Conservation (phyloP, 2,797 vertebrate species). For the Rachycentron canadum region DNA sequence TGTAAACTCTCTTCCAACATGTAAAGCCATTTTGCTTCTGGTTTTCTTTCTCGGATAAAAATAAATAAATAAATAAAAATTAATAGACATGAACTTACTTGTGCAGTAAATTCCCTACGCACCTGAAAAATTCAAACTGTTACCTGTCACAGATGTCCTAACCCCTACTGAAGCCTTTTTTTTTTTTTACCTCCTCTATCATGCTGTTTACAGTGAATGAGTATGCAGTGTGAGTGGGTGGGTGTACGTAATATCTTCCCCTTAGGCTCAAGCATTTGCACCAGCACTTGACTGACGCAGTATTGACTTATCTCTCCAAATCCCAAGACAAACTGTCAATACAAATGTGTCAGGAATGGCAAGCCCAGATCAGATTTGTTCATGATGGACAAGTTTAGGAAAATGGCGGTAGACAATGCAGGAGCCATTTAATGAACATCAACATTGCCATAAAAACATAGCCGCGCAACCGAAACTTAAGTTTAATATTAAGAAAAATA, state of each 20-base stretch:
- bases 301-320: slow-evolving; percentile 65
- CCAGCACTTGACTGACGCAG: slow-evolving; percentile 58
- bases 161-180: not conserved
- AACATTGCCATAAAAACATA: slow-evolving; percentile 54
- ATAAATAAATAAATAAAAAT: slow-evolving; percentile 8
- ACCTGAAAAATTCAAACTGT: slow-evolving; percentile 1
- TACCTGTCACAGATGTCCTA: slow-evolving; percentile 3
- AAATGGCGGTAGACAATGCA: slow-evolving; percentile 18
- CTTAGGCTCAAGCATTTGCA: slow-evolving; percentile 37
- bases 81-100: not conserved
- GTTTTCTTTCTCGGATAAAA: not conserved
- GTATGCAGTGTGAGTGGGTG: slow-evolving; percentile 28
- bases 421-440: slow-evolving; percentile 40
- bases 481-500: slow-evolving; percentile 79
- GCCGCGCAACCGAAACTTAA: slow-evolving; percentile 49
- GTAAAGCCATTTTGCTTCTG: not conserved
- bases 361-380: slow-evolving; percentile 9
- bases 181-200: not conserved
- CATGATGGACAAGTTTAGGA: slow-evolving; percentile 45
- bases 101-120: not conserved
- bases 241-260: slow-evolving; percentile 16
- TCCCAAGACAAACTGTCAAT: slow-evolving; percentile 70
- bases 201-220: slow-evolving; percentile 23
- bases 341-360: slow-evolving; percentile 39
- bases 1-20: not conserved